Base-by-base conservation (phyloP, 2,797 vertebrate genomes). In the Cichlasoma orientale region DNA sequence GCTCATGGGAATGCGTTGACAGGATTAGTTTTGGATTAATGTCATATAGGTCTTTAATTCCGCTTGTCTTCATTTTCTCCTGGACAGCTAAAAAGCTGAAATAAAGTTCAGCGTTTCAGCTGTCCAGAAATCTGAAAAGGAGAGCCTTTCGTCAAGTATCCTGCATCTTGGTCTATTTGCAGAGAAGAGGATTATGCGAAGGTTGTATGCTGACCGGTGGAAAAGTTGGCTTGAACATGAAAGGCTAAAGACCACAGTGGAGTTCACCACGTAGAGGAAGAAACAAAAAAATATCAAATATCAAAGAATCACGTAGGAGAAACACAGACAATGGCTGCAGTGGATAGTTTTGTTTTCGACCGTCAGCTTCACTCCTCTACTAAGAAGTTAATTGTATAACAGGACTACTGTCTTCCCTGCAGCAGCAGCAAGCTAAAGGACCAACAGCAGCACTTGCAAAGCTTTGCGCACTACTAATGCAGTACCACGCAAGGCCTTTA, bases 1-100 rank as follows among this genome's bases (percentile, higher is more conserved):
- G 54, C 54, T 77, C 27, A 72, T 57, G 59, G 52, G 21, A 21
- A 72, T 71, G 66, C 25, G 74, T 18, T 66, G 74, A 73, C 71
- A 59, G 54, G 38, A 66, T 21, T 41, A 57, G 25, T 3, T 72
- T n/a, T 50, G 25, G 57, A 58, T 77, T 29, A 29, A 83, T 55
- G 29, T 25, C 47, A 19, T 11, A 36, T 10, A 16, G 2, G 57
- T 55, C 6, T 83, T 74, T 9, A 6, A 61, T 47, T 74, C 75
- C 1, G 53, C 7, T 61, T 70, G 13, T 16, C 59, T 11, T 77
- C 11, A 16, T 66, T 82, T 56, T 52, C 21, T 23, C 76, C 31
- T 19, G 23, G 27, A 66, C 47, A 76, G 75, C 16, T 47, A 27
- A 44, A 16, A 27, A 50, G 52, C 12, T 31, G 29, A 77, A n/a